Evolutionary conservation across 2,888 invertebrate species (phyloP), one percentile per base, ranked within the genome.

Genomic region (Lacanobia wlatinum): DNA sequence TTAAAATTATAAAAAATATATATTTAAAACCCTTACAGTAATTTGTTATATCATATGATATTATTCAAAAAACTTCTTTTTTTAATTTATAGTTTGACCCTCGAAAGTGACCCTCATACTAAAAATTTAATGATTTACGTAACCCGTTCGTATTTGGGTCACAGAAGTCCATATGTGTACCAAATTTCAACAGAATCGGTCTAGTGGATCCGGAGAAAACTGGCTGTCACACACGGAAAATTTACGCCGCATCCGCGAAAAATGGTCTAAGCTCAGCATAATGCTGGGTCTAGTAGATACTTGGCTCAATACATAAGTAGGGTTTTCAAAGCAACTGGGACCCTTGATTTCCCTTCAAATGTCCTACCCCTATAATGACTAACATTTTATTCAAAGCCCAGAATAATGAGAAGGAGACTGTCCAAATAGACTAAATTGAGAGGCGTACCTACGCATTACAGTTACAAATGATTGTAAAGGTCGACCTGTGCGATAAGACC

Each of bases 321-420:
- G n/a, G n/a, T 65, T 43, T 46, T 10, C 12, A 38, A 52, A 64
- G 48, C 9, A n/a, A n/a, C 12, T 23, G 6, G 16, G 18, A 8
- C 38, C 16, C n/a, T 53, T 46, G 48, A 66, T 62, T 56, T 62
- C 62, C 40, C 16, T 65, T 16, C 12, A 65, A 65, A 65, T 70
- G 18, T 28, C 23, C 46, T 53, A n/a, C 70, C 67, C 55, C n/a
- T 48, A 34, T 67, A 72, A 76, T 66, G 64, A 70, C 70, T 34
- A 59, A 28, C 50, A 70, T 68, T 81, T 71, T 56, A 77, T 52
- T 66, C 55, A 53, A 68, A 74, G 52, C 53, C 21, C 55, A 59
- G 61, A 67, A 78, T 70, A 73, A 80, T 66, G 62, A 23, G 38
- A 48, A 55, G 55, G n/a, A 14, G 52, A 56, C 63, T 52, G 61